Base-by-base conservation (phyloP, 1,140 invertebrate genomes). In the Bombus ignitus region DNA sequence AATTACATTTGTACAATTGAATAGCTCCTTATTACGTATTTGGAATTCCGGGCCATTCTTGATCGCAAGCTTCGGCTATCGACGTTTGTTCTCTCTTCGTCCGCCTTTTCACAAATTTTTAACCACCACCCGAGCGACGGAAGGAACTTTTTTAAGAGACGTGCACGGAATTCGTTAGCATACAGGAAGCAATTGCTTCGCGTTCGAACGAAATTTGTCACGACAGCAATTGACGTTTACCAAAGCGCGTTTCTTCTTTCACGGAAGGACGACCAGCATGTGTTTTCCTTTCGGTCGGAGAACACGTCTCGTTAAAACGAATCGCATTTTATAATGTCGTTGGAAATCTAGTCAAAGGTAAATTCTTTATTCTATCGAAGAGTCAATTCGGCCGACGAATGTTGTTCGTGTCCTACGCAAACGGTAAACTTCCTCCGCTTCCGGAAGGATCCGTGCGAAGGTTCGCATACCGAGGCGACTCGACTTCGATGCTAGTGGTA, bases 161-260 rank as follows among this genome's bases (percentile, higher is more conserved):
- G 85, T 81, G 85, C 73, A 44, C 62, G 66, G 85, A 88, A 88
- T 88, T 87, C 59, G 79, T 59, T 37, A 12, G 78, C 53, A 66
- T 66, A 37, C 65, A 32, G 47, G 74, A 66, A 82, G 73, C 66
- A 73, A 88, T 88, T 75, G 87, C 44, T 18, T 28, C 22, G 39
- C 28, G 78, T 86, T 81, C 72, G 78, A 47, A 72, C 65, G 78
- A 87, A 80, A 88, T 88, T 87, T 77, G 68, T 70, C 57, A 73
- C 37, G n/a, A n/a, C 10, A 42, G 66, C 76, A 32, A 66, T 32
- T 35, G 65, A 86, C 72, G 47, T 86, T 75, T 53, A 57, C 80
- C 76, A 22, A 62, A 13, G 32, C 57, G 13, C 2, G 5, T 73
- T 1, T 62, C 35, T n/a, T 66, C 18, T 22, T 53, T 53, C 47